These are phyloP conservation scores for Ectemnius lituratus DNA, from an alignment of 2,888 invertebrate species.

Conservation along the genomic window DNA sequence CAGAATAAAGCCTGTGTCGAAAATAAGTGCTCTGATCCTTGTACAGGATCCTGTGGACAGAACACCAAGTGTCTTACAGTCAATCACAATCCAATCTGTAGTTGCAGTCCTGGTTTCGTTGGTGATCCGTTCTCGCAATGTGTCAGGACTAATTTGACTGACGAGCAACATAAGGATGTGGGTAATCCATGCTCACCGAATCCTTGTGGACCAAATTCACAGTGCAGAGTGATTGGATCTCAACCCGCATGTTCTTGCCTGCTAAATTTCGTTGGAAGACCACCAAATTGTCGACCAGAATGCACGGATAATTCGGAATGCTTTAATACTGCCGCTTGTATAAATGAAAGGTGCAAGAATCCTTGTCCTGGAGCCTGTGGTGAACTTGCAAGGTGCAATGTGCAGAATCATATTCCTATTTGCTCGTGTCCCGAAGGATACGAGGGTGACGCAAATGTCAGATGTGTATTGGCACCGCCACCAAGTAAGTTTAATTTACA, in stretches of 20 bases:
- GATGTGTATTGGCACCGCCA: conserved; percentile 78
- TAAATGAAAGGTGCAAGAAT: conserved; percentile 89
- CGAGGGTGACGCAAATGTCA: conserved; percentile 86
- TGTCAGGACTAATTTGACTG: conserved; percentile 79
- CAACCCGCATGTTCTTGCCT: conserved; percentile 93
- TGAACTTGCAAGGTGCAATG: conserved; percentile 88
- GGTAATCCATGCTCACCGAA: conserved; percentile 88
- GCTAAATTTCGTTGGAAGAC: conserved; percentile 88
- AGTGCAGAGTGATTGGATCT: conserved; percentile 88
- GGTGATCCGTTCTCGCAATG: conserved; percentile 90
- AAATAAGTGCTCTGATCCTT: conserved; percentile 89
- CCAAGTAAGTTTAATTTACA: conserved; percentile 65
- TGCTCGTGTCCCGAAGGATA: conserved; percentile 91
- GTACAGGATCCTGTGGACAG: conserved; percentile 88
- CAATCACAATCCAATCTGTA: conserved; percentile 93
- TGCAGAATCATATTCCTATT: conserved; percentile 89
- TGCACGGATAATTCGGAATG: conserved; percentile 90
- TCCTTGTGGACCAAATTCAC: conserved; percentile 91
- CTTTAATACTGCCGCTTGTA: conserved; percentile 88
- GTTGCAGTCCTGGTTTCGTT: conserved; percentile 87
- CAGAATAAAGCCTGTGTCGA: conserved; percentile 89
- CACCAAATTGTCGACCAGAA: conserved; percentile 92
- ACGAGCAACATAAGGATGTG: conserved; percentile 70
- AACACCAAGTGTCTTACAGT: conserved; percentile 91
- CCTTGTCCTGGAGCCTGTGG: conserved; percentile 91